These are phyloP conservation scores for Xiphorhynchus erythropygius DNA, from an alignment of 2,797 vertebrate species.

Conservation along the genomic window DNA sequence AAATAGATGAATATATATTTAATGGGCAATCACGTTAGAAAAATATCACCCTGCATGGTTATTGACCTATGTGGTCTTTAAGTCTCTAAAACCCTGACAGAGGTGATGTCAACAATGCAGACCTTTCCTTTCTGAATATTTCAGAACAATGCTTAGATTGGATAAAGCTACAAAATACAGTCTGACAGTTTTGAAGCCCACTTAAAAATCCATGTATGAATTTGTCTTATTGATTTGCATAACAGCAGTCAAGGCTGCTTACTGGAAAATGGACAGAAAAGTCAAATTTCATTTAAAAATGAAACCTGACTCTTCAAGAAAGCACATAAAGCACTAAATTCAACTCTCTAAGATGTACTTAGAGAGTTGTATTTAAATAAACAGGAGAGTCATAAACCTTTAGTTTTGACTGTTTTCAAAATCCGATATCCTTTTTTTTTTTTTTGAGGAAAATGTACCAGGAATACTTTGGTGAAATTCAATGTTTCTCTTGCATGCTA, in stretches of 20 bases:
- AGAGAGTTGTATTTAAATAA: slow-evolving; percentile 15
- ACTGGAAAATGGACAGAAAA: neutral
- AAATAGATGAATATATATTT: neutral
- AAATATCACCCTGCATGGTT: neutral
- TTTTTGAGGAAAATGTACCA: neutral
- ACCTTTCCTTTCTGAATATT: neutral
- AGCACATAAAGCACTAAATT: neutral
- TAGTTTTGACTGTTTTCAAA: neutral
- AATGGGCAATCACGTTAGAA: neutral
- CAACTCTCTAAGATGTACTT: neutral
- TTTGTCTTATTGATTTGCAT: neutral
- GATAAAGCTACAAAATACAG: neutral
- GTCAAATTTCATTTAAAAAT: neutral
- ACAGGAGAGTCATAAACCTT: neutral
- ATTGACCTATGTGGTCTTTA: neutral
- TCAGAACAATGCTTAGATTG: neutral
- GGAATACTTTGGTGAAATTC: neutral
- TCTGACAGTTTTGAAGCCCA: neutral
- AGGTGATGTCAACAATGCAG: neutral
- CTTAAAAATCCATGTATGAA: neutral
- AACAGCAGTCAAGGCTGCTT: neutral
- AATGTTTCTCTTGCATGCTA: neutral
- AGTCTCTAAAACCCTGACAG: neutral
- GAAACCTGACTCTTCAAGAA: neutral
- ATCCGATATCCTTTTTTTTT: neutral